Evolutionary conservation across 37 sponge, comb jelly and placozoan species (phyloP).

Genomic region (Spongia lamella): DNA sequence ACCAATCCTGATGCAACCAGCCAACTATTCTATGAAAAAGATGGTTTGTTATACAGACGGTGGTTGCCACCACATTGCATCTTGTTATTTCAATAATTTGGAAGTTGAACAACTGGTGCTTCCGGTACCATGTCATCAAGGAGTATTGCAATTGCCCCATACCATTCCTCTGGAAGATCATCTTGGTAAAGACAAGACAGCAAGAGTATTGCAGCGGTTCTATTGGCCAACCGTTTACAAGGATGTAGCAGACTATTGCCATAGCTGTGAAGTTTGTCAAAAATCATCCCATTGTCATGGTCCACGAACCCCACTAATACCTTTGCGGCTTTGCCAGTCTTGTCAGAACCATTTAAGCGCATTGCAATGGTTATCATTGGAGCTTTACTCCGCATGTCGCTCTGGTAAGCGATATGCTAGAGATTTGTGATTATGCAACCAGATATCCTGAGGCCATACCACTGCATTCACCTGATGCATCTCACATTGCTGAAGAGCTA

Average conservation of each 20-base stretch:
- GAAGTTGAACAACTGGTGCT: too few species aligned
- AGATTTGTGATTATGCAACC: constrained; percentile 16
- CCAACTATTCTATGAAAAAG: too few species aligned
- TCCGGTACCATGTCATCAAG: too few species aligned
- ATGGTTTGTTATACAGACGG: too few species aligned
- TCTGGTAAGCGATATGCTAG: constrained; percentile 14
- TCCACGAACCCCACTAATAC: background rate
- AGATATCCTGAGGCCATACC: constrained; percentile 21
- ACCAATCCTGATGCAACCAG: too few species aligned
- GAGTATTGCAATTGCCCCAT: background rate
- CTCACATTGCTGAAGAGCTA: constrained; percentile 29
- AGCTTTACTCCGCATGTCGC: background rate
- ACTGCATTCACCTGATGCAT: constrained; percentile 1
- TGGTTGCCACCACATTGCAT: too few species aligned
- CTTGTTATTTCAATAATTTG: too few species aligned
- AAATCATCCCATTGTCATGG: background rate
- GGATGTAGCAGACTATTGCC: constrained; percentile 26
- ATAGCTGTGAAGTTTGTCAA: constrained; percentile 17
- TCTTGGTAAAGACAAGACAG: background rate
- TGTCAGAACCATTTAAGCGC: constrained; percentile 4
- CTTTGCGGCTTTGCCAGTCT: background rate
- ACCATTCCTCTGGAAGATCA: background rate
- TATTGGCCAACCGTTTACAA: constrained; percentile 34
- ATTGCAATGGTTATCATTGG: constrained; percentile 14
- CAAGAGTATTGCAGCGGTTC: constrained; percentile 9